Base-by-base conservation (phyloP, 2,113 vertebrate genomes). In the Bos indicus region DNA sequence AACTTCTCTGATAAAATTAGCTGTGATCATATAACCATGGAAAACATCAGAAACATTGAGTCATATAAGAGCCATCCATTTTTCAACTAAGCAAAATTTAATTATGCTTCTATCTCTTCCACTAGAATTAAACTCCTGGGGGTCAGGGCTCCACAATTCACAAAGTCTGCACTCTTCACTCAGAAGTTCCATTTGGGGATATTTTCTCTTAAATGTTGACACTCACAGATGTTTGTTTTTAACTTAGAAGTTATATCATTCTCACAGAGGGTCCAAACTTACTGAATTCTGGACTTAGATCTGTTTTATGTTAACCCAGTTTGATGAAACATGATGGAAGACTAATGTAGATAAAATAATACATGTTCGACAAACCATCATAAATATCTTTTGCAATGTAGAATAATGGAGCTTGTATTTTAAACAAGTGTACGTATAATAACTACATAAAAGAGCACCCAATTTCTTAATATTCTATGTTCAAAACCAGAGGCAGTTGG, bases 401-500 rank as follows among this genome's bases (percentile, higher is more conserved):
- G 43, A 74, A 77, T 56, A 78, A 83, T 3, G 7, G 3, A 51
- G 90, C 5, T 36, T 64, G 9, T 36, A 57, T 77, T 89, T 64
- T 64, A 19, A 40, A n/a, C 36, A 30, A 60, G 78, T 64, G 56
- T 91, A 14, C 8, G 3, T 28, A n/a, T 56, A 10, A 3, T 48
- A 59, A 62, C 40, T 62, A 17, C 3, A 19, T n/a, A 48, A 43
- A 60, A 89, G 59, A 95, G 26, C 36, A 82, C 14, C 11, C 16
- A 2, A 87, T 96, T 96, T 71, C 67, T 78, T 82, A 88, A 48
- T 40, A 91, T 81, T 80, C 36, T 86, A 15, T 85, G 77, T 90
- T 97, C 95, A 91, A 80, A 96, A 60, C 80, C 30, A 93, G 92
- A 96, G 91, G 85, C 92, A 80, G 88, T 96, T 92, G 92, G 88